These are phyloP conservation scores for Rhinella marina DNA, from an alignment of 2,797 vertebrate genomes.

Conservation along the genomic window DNA sequence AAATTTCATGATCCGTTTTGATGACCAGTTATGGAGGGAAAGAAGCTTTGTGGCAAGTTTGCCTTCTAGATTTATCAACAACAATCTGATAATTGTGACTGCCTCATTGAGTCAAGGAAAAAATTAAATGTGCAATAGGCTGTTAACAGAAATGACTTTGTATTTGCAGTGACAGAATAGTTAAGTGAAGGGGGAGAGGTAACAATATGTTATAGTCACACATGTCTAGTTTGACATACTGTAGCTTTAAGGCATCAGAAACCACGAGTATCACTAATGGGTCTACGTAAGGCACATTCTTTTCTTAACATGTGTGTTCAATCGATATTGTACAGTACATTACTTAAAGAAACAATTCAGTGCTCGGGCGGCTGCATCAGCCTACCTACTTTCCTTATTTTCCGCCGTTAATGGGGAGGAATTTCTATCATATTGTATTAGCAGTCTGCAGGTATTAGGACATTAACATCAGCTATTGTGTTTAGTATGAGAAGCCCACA, in stretches of 20 bases:
- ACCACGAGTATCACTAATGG: background rate
- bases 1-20: constrained; percentile 75
- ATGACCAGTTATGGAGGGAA: constrained; percentile 70
- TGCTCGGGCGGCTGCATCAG: too few species aligned
- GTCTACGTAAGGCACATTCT: background rate
- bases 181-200: constrained; percentile 3
- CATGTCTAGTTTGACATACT: background rate
- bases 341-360: too few species aligned
- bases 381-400: too few species aligned
- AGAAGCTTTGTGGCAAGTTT: constrained; percentile 71
- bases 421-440: too few species aligned
- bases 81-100: constrained; percentile 65
- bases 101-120: constrained; percentile 66
- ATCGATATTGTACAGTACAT: too few species aligned
- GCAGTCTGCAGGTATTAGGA: background rate
- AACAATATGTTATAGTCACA: background rate
- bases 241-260: background rate
- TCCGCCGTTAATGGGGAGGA: too few species aligned
- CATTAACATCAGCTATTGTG: background rate
- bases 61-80: constrained; percentile 69
- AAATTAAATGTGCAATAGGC: constrained; percentile 46
- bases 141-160: constrained; percentile 5
- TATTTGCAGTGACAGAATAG: constrained; percentile 19
- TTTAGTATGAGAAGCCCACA: background rate
- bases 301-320: background rate